Percentiles rank a stretch among this genome's conserved stretches.
These are phyloP conservation scores for Shargacucullia verbasci DNA, from an alignment of 2,888 invertebrate genomes.

Conservation along the genomic window DNA sequence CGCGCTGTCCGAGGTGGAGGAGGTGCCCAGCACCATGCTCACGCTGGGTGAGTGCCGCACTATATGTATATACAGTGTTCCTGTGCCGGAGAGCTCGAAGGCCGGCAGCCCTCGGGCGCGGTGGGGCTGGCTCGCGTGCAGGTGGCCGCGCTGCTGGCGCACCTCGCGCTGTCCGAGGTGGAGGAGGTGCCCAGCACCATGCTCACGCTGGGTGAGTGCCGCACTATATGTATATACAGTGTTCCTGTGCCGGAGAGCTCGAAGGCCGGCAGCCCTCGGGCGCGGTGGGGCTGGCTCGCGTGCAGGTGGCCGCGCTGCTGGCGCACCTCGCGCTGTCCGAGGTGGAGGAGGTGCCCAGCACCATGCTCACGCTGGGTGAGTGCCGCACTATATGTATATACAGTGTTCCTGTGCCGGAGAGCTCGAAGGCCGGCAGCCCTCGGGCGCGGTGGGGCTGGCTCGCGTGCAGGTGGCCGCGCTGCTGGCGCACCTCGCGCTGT, in stretches of 20 bases:
- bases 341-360: too few species aligned
- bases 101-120: too few species aligned
- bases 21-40: constrained; percentile 91
- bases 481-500: constrained; percentile 92
- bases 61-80: too few species aligned
- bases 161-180: constrained; percentile 93
- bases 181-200: constrained; percentile 92
- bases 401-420: constrained; percentile 10
- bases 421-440: not conserved
- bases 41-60: constrained; percentile 78
- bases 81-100: too few species aligned
- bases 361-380: not conserved
- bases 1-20: constrained; percentile 92
- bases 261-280: too few species aligned
- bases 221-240: too few species aligned
- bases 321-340: too few species aligned
- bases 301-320: too few species aligned
- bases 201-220: constrained; percentile 82
- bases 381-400: not conserved
- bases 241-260: too few species aligned
- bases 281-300: too few species aligned
- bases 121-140: constrained; percentile 92
- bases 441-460: constrained; percentile 89
- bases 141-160: constrained; percentile 93
- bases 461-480: constrained; percentile 94